Evolutionary conservation across 2,888 invertebrate genomes (phyloP).

Genomic region (Parapristionchus giblindavisi): DNA sequence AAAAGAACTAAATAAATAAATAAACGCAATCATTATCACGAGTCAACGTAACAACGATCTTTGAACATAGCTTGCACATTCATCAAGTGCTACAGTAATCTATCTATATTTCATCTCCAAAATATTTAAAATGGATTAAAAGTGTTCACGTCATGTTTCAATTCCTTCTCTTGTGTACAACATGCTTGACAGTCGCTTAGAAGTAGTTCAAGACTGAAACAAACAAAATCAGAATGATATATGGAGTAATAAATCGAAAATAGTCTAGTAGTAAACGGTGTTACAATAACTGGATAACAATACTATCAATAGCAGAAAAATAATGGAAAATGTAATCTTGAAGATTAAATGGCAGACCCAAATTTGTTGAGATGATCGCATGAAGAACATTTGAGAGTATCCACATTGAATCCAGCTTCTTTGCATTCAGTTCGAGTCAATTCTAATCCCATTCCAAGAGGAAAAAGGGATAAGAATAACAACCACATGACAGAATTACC

Average conservation of each 20-base stretch:
- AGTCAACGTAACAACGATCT: too few relatives aligned
- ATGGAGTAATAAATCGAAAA: neutral
- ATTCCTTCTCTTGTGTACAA: conserved; percentile 61
- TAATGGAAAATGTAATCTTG: neutral
- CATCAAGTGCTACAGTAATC: too few relatives aligned
- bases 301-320: neutral
- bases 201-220: conserved; percentile 53
- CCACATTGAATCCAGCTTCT: conserved; percentile 58
- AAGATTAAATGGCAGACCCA: neutral
- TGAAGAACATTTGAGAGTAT: conserved; percentile 54
- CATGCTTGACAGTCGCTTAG: conserved; percentile 62
- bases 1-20: too few relatives aligned
- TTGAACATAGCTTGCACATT: too few relatives aligned
- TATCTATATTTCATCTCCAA: too few relatives aligned
- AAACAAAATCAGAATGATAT: neutral
- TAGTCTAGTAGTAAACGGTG: neutral
- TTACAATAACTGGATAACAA: neutral
- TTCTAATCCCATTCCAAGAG: conserved; percentile 32
- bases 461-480: neutral
- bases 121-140: too few relatives aligned
- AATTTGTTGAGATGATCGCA: conserved; percentile 34
- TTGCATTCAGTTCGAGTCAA: conserved; percentile 57
- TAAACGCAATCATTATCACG: too few relatives aligned
- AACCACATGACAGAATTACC: conserved; percentile 10
- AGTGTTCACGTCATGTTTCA: conserved; percentile 56